A percentile compares a stretch with the other conserved stretches of the same genome.
These are phyloP conservation scores for Hydrochoerus hydrochaeris DNA, from an alignment of 2,113 vertebrate genomes.

Conservation along the genomic window DNA sequence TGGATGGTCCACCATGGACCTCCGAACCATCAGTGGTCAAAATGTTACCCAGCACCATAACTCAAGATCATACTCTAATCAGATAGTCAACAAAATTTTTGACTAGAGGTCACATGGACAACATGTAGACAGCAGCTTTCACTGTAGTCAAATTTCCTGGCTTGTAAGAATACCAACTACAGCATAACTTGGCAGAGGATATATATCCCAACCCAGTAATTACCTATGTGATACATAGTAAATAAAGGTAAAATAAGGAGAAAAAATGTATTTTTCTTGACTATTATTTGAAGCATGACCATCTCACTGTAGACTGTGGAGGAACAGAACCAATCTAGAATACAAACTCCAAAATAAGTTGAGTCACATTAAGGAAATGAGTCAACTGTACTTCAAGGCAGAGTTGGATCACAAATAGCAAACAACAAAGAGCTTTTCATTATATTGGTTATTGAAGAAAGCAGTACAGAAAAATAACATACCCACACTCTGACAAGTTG, in stretches of 20 bases:
- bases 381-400: background rate
- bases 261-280: background rate
- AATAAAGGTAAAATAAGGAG: background rate
- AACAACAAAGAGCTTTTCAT: background rate
- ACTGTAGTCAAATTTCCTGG: background rate
- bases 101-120: background rate
- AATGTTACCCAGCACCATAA: background rate
- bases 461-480: background rate
- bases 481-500: background rate
- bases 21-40: background rate
- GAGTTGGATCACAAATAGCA: background rate
- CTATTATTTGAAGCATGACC: background rate
- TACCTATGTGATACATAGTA: background rate
- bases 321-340: background rate
- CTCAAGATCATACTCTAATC: background rate
- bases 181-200: background rate
- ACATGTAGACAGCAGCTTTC: background rate
- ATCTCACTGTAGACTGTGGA: background rate
- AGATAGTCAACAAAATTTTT: background rate
- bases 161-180: background rate
- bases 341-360: background rate
- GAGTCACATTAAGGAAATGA: background rate
- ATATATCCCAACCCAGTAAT: background rate
- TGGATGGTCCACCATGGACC: no score
- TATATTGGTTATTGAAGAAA: background rate